Evolutionary conservation across 2,888 invertebrate species (phyloP).

Genomic region (Thera obeliscata): DNA sequence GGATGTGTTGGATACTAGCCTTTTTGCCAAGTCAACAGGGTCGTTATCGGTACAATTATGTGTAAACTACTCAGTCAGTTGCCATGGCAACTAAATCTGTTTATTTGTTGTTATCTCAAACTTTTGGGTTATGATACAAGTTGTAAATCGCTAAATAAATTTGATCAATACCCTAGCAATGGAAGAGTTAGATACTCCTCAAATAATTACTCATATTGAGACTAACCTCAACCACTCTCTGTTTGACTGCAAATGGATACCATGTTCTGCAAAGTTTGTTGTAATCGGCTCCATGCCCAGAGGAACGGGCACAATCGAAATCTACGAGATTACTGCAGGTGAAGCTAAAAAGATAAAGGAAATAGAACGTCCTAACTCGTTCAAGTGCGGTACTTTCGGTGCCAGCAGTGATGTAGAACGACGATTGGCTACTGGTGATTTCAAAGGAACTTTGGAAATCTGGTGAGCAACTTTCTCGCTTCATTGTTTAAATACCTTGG

Average conservation of each 20-base stretch:
- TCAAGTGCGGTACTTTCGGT: slow-evolving; percentile 97
- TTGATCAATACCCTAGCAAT: slow-evolving; percentile 37
- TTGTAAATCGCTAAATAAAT: not conserved
- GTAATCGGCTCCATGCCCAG: slow-evolving; percentile 93
- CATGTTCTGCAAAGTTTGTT: slow-evolving; percentile 96
- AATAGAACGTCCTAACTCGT: slow-evolving; percentile 91
- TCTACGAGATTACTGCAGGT: slow-evolving; percentile 90
- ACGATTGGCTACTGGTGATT: slow-evolving; percentile 95
- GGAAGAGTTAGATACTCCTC: slow-evolving; percentile 89
- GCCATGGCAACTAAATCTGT: slow-evolving; percentile 59
- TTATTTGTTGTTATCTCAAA: slow-evolving; percentile 42
- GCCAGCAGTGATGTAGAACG: slow-evolving; percentile 92
- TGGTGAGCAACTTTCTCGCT: slow-evolving; percentile 74
- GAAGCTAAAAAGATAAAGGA: slow-evolving; percentile 88
- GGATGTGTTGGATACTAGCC: too few species aligned
- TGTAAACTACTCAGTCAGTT: slow-evolving; percentile 44
- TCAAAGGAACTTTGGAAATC: slow-evolving; percentile 92
- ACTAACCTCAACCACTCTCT: slow-evolving; percentile 92
- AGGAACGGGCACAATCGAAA: slow-evolving; percentile 93
- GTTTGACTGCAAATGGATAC: slow-evolving; percentile 98
- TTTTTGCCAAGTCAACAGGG: too few species aligned
- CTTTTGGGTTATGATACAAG: slow-evolving; percentile 47
- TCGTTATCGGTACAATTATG: too few species aligned
- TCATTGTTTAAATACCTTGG: too few species aligned
- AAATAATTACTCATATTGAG: slow-evolving; percentile 94